Conservation (phyloP, 2,113 vertebrate genomes). For the Ictalurus furcatus region DNA sequence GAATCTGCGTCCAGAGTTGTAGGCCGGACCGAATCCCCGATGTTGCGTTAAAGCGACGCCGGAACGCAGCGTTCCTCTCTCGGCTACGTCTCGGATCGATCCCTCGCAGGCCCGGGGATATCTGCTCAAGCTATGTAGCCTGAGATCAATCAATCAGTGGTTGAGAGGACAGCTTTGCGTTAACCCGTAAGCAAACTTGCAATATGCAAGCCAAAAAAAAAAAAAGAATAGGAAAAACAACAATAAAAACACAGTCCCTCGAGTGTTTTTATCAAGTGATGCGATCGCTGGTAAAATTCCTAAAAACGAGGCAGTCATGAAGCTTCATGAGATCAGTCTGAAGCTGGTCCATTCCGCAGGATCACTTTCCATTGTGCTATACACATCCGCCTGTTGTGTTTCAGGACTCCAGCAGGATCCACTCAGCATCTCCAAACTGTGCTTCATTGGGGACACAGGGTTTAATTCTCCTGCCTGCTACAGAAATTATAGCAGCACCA, state of each 20-base stretch:
- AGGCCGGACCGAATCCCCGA: conserved; percentile 28
- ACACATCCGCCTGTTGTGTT: background rate
- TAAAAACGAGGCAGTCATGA: background rate
- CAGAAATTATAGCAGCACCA: conserved; percentile 54
- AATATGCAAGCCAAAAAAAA: background rate
- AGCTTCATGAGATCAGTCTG: conserved; percentile 14
- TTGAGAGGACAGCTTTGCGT: background rate
- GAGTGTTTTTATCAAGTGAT: background rate
- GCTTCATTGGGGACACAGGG: background rate
- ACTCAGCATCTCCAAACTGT: background rate
- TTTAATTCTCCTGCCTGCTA: background rate
- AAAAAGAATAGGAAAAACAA: background rate
- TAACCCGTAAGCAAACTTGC: background rate
- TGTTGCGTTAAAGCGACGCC: conserved; percentile 13
- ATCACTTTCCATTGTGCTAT: background rate
- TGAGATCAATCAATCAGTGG: background rate
- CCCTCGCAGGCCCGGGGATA: background rate
- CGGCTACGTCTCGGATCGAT: background rate
- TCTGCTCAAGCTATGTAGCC: background rate
- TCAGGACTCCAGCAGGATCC: background rate
- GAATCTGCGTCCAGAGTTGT: background rate
- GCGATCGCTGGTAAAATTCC: background rate
- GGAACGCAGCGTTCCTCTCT: background rate
- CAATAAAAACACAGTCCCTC: background rate
- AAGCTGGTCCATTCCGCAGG: conserved; percentile 5